Percentiles rank a stretch among this genome's conserved stretches.
Conservation (phyloP, 2,113 vertebrate genomes). For the Cyrtonyx montezumae region DNA sequence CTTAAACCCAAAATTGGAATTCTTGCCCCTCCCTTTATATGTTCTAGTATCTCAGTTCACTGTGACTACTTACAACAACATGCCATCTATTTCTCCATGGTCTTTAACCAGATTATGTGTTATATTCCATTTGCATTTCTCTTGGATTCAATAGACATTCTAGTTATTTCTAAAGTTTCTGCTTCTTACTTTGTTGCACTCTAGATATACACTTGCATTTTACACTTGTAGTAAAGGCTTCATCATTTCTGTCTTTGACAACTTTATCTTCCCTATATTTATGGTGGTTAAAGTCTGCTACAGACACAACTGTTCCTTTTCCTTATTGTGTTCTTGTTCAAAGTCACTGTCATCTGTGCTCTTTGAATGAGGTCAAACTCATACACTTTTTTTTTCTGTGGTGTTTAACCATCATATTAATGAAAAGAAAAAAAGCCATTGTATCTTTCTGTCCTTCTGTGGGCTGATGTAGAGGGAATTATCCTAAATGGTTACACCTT, state of each 20-base stretch:
- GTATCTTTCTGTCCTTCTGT: background rate
- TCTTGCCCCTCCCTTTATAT: background rate
- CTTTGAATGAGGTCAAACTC: background rate
- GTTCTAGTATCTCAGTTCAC: rapidly evolving
- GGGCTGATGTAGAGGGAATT: rapidly evolving
- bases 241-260: background rate
- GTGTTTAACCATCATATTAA: background rate
- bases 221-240: background rate
- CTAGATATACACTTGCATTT: background rate
- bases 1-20: background rate
- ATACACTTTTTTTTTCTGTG: background rate
- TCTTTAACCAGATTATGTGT: background rate
- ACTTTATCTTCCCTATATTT: background rate
- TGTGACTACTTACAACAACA: background rate
- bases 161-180: background rate
- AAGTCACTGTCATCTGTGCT: background rate
- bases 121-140: background rate
- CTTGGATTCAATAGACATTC: background rate
- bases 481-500: background rate
- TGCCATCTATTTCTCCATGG: background rate
- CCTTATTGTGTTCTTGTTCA: background rate
- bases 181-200: background rate
- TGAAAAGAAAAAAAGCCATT: background rate
- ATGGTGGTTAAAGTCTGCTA: background rate
- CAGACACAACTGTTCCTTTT: background rate